Evolutionary conservation across 2,113 vertebrate species (phyloP).

Genomic region (Charina bottae): DNA sequence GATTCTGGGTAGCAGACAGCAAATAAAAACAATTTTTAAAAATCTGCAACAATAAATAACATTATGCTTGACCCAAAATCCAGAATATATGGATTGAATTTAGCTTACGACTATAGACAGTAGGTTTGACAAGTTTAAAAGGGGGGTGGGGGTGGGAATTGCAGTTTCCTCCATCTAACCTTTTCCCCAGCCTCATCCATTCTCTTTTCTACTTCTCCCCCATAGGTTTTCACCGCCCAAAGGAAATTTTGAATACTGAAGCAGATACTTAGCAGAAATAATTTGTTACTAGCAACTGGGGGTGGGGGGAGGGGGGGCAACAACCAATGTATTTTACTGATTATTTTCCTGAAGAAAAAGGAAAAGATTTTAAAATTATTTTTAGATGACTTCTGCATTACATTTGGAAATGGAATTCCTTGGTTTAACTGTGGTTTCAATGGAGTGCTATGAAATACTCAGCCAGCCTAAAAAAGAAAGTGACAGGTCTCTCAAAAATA

Average conservation of each 20-base stretch:
- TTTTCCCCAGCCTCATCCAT: neutral
- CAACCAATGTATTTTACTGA: conserved; percentile 70
- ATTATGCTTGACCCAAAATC: neutral
- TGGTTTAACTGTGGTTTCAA: conserved; percentile 51
- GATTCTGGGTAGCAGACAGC: neutral
- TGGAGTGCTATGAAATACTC: conserved; percentile 63
- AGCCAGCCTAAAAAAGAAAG: conserved; percentile 39
- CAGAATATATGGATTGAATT: neutral
- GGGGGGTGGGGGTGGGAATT: too few relatives aligned
- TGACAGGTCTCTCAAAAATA: conserved; percentile 60
- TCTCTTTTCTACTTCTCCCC: neutral
- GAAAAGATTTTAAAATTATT: conserved; percentile 65
- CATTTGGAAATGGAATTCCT: conserved; percentile 50
- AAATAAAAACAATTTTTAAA: neutral
- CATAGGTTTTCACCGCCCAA: neutral
- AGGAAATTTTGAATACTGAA: neutral
- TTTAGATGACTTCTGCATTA: conserved; percentile 65
- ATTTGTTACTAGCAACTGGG: conserved; percentile 67
- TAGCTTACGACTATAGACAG: neutral
- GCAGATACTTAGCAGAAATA: conserved; percentile 58
- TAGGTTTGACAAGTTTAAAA: neutral
- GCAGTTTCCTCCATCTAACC: neutral
- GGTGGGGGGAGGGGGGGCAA: conserved; percentile 66
- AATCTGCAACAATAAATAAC: neutral
- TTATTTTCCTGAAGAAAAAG: conserved; percentile 65